These are phyloP conservation scores for Hypomecis atomaria DNA, from an alignment of 2,888 invertebrate genomes.

Conservation along the genomic window DNA sequence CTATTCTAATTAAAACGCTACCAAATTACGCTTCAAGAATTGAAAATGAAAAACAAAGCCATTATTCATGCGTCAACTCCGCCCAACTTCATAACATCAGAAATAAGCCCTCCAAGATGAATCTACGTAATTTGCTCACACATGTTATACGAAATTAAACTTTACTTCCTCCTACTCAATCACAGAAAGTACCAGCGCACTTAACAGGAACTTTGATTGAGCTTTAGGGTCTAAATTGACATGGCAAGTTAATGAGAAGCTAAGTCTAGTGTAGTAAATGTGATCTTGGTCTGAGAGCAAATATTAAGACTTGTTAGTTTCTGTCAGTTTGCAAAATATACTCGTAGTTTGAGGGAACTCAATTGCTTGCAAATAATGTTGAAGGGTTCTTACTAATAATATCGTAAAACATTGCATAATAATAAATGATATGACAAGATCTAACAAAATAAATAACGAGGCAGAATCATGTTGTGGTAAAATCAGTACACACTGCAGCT, in stretches of 20 bases:
- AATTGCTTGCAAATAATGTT: no score
- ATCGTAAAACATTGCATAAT: no score
- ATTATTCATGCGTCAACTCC: conserved; percentile 28
- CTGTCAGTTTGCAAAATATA: no score
- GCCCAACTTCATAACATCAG: conserved; percentile 27
- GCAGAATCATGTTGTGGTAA: no score
- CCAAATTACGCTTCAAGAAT: conserved; percentile 15
- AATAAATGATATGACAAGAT: no score
- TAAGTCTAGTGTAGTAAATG: background rate
- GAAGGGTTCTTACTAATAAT: no score
- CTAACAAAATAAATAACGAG: no score
- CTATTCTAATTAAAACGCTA: conserved; percentile 16
- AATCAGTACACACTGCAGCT: no score
- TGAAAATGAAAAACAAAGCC: conserved; percentile 30
- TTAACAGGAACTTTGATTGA: conserved; percentile 35
- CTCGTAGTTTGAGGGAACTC: no score
- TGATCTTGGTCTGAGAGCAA: no score
- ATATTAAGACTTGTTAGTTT: no score
- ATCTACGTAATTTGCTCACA: conserved; percentile 33
- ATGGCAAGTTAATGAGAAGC: background rate
- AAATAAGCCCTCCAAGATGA: conserved; percentile 26
- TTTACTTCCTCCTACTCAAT: conserved; percentile 38
- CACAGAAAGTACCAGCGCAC: conserved; percentile 31
- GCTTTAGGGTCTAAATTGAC: conserved; percentile 18
- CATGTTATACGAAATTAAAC: conserved; percentile 38